These are phyloP conservation scores for Drosophila dives DNA, from an alignment of 2,888 invertebrate genomes.

Conservation along the genomic window DNA sequence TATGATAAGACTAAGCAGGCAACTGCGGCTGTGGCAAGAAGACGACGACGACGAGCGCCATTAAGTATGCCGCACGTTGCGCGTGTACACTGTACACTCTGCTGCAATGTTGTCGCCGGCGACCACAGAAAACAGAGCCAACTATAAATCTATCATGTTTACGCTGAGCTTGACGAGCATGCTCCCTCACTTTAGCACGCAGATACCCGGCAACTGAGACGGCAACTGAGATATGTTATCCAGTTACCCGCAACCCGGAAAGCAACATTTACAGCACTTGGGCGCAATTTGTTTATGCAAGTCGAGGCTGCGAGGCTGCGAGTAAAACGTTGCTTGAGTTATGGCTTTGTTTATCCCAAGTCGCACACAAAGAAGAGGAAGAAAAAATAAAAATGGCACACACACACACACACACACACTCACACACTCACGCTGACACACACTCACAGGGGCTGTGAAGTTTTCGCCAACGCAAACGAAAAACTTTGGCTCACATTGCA, in stretches of 20 bases:
- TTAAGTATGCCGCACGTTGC: slow-evolving; percentile 71
- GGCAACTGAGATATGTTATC: slow-evolving; percentile 13
- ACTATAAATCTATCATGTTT: slow-evolving; percentile 77
- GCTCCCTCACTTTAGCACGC: slow-evolving; percentile 39
- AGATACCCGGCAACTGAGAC: slow-evolving; percentile 21
- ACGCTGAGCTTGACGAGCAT: slow-evolving; percentile 70
- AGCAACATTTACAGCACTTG: slow-evolving; percentile 53
- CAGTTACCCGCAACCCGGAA: slow-evolving; percentile 13
- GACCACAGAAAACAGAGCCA: slow-evolving; percentile 61
- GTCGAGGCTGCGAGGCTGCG: slow-evolving; percentile 56
- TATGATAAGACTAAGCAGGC: slow-evolving; percentile 65
- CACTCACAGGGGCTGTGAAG: slow-evolving; percentile 27
- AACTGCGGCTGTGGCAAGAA: slow-evolving; percentile 11
- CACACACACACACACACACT: slow-evolving; percentile 1
- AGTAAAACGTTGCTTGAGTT: slow-evolving; percentile 78
- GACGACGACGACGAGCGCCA: slow-evolving; percentile 43
- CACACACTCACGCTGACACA: background rate
- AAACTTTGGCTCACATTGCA: slow-evolving; percentile 64
- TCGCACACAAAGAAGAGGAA: slow-evolving; percentile 53
- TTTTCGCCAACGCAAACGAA: slow-evolving; percentile 64
- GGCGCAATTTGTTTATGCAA: slow-evolving; percentile 76
- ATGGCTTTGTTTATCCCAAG: slow-evolving; percentile 80
- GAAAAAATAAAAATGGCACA: slow-evolving; percentile 40
- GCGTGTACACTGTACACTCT: background rate
- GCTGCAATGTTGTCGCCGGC: slow-evolving; percentile 64